Evolutionary conservation across 2,797 vertebrate genomes (phyloP), one percentile per base, ranked within the genome.

Genomic region (Columba guinea): DNA sequence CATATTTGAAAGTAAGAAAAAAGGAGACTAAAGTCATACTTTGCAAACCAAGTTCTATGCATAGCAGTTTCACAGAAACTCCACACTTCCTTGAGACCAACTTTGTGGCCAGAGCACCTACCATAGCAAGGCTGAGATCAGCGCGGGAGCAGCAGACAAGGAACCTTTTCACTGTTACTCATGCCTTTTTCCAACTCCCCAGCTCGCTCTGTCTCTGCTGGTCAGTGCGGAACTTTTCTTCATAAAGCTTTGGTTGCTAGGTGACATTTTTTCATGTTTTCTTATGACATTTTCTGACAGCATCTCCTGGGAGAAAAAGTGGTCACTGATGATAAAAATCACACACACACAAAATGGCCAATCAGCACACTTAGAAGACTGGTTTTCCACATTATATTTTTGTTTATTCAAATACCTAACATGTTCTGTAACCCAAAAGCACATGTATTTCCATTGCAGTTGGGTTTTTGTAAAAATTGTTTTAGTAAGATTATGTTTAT

Each of bases 201-300:
- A 21, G 18, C 48, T 93, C 46, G 0, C 26, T 84, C 35, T 85
- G 27, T 69, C 64, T 63, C 74, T 71, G 24, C 21, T 86, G 79
- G 51, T 55, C 69, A 83, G 70, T 32, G 35, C 76, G 95, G 89
- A 97, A 92, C 68, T 94, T 91, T 95, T 96, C 58, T 80, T 97
- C 46, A 18, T 48, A 82, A 87, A 89, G 76, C 71, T 97, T 97
- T 87, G 48, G 94, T 97, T 97, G 92, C 96, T 93, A 96, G 93
- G 91, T 89, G 93, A 94, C 93, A 81, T 53, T 78, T 93, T 78
- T 81, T 53, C 30, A 11, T 84, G 52, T 82, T 58, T 67, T 77
- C 84, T 85, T 87, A n/a, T 87, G 64, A 81, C 94, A 62, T 65
- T 44, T 75, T 23, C 78, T 86, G 51, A 68, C 27, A 55, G 12